Evolutionary conservation across 2,888 invertebrate species (phyloP).

Genomic region (Synergus laeviventris): DNA sequence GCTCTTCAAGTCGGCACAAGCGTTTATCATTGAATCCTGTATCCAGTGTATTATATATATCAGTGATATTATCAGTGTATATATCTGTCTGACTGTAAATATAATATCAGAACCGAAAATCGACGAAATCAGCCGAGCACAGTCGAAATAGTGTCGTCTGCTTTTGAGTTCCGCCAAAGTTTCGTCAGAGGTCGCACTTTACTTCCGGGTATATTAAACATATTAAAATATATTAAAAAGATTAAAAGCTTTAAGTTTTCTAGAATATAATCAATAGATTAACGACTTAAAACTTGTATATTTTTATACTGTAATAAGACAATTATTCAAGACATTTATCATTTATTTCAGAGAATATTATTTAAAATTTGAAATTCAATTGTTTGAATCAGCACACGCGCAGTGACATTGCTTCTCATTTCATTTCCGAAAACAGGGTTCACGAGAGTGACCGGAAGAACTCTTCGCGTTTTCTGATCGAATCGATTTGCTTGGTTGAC

Average conservation of each 20-base stretch:
- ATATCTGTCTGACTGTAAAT: too few species aligned
- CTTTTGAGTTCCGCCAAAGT: neutral
- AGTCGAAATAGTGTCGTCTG: conserved; percentile 5
- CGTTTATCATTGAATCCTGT: too few species aligned
- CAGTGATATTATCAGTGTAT: too few species aligned
- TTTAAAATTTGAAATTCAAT: neutral
- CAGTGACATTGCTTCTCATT: neutral
- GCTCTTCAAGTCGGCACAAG: too few species aligned
- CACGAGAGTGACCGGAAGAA: conserved; percentile 18
- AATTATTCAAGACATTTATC: neutral
- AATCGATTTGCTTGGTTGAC: conserved; percentile 31
- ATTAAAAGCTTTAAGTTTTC: neutral
- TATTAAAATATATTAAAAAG: neutral
- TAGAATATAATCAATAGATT: neutral
- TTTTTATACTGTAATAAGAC: neutral
- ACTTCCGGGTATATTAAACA: conserved; percentile 19
- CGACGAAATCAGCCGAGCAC: too few species aligned
- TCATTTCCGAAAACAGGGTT: conserved; percentile 20
- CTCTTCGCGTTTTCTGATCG: neutral
- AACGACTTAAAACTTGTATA: neutral
- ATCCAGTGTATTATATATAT: too few species aligned
- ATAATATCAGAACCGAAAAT: too few species aligned
- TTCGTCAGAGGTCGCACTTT: neutral
- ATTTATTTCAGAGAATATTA: neutral
- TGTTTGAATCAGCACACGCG: conserved; percentile 4